Evolutionary conservation across 2,113 vertebrate genomes (phyloP).

Genomic region (Proteles cristata): DNA sequence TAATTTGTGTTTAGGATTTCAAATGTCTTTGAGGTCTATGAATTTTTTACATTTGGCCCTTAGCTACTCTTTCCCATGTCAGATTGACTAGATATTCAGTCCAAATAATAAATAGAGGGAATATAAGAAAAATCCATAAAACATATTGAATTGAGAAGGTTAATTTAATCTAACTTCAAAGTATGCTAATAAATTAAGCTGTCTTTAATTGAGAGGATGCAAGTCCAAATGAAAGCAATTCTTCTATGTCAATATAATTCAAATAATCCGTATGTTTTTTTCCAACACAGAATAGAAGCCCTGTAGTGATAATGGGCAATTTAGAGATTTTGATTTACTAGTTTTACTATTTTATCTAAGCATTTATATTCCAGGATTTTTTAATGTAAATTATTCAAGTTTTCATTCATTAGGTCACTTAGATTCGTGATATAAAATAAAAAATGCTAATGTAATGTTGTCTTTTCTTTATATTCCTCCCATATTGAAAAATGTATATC

Average conservation of each 20-base stretch:
- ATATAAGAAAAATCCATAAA: slow-evolving; percentile 44
- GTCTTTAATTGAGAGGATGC: not conserved
- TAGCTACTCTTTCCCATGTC: not conserved
- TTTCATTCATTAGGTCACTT: slow-evolving; percentile 1
- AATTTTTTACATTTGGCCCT: not conserved
- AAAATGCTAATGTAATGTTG: not conserved
- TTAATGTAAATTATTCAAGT: not conserved
- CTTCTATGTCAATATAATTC: slow-evolving; percentile 13
- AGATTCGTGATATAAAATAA: slow-evolving; percentile 22
- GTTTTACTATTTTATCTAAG: slow-evolving; percentile 39
- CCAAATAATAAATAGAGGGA: slow-evolving; percentile 28
- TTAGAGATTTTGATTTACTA: slow-evolving; percentile 7
- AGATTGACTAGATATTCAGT: not conserved
- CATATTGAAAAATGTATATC: slow-evolving; percentile 9
- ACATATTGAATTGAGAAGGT: not conserved
- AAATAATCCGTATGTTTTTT: slow-evolving; percentile 42
- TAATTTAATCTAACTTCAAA: slow-evolving; percentile 33
- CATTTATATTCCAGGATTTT: not conserved
- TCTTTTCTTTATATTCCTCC: slow-evolving; percentile 34
- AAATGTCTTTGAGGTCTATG: not conserved
- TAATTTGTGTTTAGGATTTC: slow-evolving; percentile 14
- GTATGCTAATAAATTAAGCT: not conserved
- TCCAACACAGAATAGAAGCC: not conserved
- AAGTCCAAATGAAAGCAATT: slow-evolving; percentile 45
- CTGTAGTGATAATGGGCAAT: not conserved